Evolutionary conservation across 2,888 invertebrate genomes (phyloP), one percentile per base, ranked within the genome.

Genomic region (Scaptodrosophila latifasciaeformis): DNA sequence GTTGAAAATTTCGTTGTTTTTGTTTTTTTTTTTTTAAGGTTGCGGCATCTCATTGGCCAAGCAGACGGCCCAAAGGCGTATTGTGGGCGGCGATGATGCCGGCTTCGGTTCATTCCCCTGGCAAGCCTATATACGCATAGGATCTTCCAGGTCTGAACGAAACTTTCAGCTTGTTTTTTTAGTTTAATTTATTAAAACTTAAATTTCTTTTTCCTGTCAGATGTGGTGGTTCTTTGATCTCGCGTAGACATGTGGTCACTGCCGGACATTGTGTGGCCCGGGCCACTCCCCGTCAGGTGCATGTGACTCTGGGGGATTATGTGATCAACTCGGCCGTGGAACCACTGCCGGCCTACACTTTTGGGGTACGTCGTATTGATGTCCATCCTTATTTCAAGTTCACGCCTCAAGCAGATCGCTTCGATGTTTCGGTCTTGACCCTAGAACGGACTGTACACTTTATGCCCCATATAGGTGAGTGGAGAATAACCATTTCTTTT

Each of bases 231-330:
- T 96, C 96, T 1, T 88, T 96, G 62, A 94, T 96, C 71, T 96
- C 96, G 69, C 90, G 95, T 19, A 92, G 94, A 52, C 96, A 96
- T 87, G 96, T 97, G 7, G 95, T 96, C 50, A 96, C 96, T 2
- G 96, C 96, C 2, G 96, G 96, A 0, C 96, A 96, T 85, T 97
- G 96, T 85, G 96, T 96, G 19, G 96, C 96, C 46, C 91, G 96
- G 72, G 95, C 96, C 42, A 92, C 93, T 58, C 95, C 96, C 0
- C 90, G 94, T 49, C 96, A 96, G 87, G 96, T 96, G 6, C 94
- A 96, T 72, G 96, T 96, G 48, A 96, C 96, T 0, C 69, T 87
- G 39, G 86, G 96, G 1, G 96, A 96, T 86, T 96, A 96, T 88
- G 95, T 96, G 72, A 95, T 96, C 82, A 96, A 96, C 87, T 96